These are phyloP conservation scores for Stratiomys singularior DNA, from an alignment of 2,888 invertebrate species.

Conservation along the genomic window DNA sequence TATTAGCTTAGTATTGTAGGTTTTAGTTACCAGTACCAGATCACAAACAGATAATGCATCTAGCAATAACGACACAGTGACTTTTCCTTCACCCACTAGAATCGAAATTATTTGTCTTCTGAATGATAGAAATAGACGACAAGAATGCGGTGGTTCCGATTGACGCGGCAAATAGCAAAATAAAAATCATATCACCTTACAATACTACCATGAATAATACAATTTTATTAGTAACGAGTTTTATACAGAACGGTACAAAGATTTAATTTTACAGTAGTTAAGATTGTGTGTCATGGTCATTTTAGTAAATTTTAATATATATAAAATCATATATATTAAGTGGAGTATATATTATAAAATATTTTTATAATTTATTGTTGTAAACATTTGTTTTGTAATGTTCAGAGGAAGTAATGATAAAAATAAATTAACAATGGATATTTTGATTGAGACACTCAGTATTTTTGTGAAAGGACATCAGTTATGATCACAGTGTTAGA, in stretches of 20 bases:
- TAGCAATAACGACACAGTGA: background rate
- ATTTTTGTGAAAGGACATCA: no score
- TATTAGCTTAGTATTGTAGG: constrained; percentile 39
- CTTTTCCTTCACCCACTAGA: background rate
- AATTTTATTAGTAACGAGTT: constrained; percentile 5
- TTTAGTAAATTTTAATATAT: constrained; percentile 16
- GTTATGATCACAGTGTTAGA: no score
- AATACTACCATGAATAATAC: no score
- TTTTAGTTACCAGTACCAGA: background rate
- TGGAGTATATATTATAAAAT: constrained; percentile 11
- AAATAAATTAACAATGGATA: background rate
- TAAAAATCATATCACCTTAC: background rate
- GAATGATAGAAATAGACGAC: background rate
- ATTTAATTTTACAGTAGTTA: constrained; percentile 24
- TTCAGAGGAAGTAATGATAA: constrained; percentile 27
- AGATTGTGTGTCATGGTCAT: constrained; percentile 24
- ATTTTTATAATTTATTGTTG: constrained; percentile 46
- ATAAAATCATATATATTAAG: background rate
- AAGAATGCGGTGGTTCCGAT: no score
- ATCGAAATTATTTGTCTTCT: background rate
- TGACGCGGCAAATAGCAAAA: no score
- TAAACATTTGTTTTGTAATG: constrained; percentile 31
- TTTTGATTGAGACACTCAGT: no score
- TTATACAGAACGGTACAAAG: constrained; percentile 42
- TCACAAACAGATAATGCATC: background rate